Evolutionary conservation across 1,140 invertebrate genomes (phyloP).

Genomic region (Ceratosolen solmsi): DNA sequence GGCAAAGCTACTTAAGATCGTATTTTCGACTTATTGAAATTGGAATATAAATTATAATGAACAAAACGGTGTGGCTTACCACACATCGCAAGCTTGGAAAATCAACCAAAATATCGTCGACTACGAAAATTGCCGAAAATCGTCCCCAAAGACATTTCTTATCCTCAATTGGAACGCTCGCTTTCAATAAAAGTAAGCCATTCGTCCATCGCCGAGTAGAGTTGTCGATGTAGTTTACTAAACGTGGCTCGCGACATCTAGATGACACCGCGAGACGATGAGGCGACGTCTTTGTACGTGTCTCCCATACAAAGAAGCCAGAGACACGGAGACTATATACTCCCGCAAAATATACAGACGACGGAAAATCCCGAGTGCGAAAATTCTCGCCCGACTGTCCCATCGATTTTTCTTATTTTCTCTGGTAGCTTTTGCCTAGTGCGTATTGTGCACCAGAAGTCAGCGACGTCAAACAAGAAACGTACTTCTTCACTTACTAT

Average conservation of each 20-base stretch:
- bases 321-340: background rate
- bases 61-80: background rate
- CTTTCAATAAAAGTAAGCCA: background rate
- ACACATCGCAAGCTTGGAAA: background rate
- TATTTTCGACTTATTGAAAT: background rate
- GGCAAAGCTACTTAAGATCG: background rate
- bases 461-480: too few relatives aligned
- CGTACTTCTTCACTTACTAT: background rate
- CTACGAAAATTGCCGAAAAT: background rate
- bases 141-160: background rate
- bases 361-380: background rate
- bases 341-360: background rate
- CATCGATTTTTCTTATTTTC: slow-evolving; percentile 16
- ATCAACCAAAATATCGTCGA: background rate
- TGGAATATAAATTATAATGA: background rate
- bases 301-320: background rate
- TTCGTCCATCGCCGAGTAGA: background rate
- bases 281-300: background rate
- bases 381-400: background rate
- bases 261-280: background rate
- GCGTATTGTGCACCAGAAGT: too few relatives aligned
- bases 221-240: background rate
- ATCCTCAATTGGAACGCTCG: background rate
- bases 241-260: background rate
- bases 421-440: background rate